Evolutionary conservation across 2,888 invertebrate species (phyloP), one percentile per base, ranked within the genome.

Genomic region (Chloromyia formosa): DNA sequence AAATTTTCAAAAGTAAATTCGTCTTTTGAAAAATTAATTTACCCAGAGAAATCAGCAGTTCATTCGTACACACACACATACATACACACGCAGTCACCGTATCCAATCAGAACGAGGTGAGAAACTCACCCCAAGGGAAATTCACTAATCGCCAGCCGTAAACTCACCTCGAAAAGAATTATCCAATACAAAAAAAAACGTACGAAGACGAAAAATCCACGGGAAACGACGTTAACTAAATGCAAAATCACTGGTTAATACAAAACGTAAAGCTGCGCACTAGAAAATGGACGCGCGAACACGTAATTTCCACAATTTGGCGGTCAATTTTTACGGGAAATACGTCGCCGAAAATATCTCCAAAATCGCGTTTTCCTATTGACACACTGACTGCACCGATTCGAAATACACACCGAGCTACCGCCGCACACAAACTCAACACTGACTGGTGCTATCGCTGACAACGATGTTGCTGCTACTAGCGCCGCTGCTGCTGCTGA

Each of bases 231-330:
- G 54, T 16, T 12, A 49, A 69, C 23, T 53, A 69, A 69, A 69
- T 69, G 68, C 68, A 69, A 53, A 22, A 66, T 49, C 45, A 69
- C 68, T 69, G 23, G 66, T 35, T 12, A 42, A 64, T 49, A 49
- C 45, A 7, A 53, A 69, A 69, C 10, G 10, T 5, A 54, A 22
- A 69, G 68, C 53, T 69, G 54, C n/a, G n/a, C 68, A 69, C 68
- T 54, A 16, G 18, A 27, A 69, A 49, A 62, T 62, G 40, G 7
- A 62, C 62, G 62, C 10, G 7, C 23, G n/a, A 16, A 35, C 45
- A 66, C 66, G 49, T 1, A 66, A 66, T 53, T 20, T 53, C 16
- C 53, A 54, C 53, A 54, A 27, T 18, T 54, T 53, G 68, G 68
- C 68, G 68, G 68, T 35, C 53, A 54, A 27, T 54, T 53, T 23